Percentiles rank a stretch among this genome's conserved stretches.
These are phyloP conservation scores for Rhopilema esculentum DNA, from an alignment of 30 jellyfish, hydroid and myxozoan genomes.

Conservation along the genomic window DNA sequence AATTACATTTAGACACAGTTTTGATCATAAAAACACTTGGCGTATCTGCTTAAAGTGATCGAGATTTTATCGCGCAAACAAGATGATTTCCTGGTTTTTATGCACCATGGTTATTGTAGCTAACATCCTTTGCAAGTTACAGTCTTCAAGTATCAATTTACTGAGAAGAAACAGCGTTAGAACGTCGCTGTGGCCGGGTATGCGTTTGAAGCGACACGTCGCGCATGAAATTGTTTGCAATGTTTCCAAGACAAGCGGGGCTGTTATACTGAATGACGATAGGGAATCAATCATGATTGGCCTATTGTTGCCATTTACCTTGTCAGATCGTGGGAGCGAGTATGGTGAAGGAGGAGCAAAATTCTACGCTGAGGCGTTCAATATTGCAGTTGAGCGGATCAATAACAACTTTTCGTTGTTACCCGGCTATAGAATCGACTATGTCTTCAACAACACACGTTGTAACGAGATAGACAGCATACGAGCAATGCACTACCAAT, in stretches of 20 bases:
- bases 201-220: not conserved
- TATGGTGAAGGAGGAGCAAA: slow-evolving; percentile 57
- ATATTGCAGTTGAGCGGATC: slow-evolving; percentile 75
- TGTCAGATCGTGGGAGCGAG: slow-evolving; percentile 14
- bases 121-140: not conserved
- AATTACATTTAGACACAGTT: not conserved
- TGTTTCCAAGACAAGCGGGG: not conserved
- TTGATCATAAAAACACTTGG: not conserved
- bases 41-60: not conserved
- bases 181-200: not conserved
- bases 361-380: slow-evolving; percentile 85
- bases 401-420: slow-evolving; percentile 59
- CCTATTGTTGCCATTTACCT: slow-evolving; percentile 37
- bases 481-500: slow-evolving; percentile 70
- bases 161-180: not conserved
- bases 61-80: not conserved
- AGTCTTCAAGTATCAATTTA: not conserved
- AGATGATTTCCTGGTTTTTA: not conserved
- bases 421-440: slow-evolving; percentile 75
- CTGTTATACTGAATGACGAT: not conserved
- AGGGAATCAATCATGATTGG: slow-evolving; percentile 31
- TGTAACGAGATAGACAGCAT: slow-evolving; percentile 81
- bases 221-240: not conserved
- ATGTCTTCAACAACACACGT: slow-evolving; percentile 75
- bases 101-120: not conserved